Conservation (phyloP, 2,888 invertebrate genomes). For the Aplocera efformata region DNA sequence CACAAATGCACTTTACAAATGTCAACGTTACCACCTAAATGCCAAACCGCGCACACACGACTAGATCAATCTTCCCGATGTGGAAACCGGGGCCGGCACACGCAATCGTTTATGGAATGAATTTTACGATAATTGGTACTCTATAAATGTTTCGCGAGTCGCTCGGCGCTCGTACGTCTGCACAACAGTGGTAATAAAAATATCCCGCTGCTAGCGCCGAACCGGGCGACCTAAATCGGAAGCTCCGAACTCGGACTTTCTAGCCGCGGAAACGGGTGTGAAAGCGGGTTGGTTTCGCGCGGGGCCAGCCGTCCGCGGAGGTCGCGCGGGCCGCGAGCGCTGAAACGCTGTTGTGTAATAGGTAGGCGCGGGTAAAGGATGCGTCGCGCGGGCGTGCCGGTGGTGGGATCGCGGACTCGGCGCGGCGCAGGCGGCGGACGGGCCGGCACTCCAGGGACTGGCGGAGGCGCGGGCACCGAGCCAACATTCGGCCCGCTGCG, state of each 20-base stretch:
- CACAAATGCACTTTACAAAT: constrained; percentile 73
- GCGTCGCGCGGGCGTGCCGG: not conserved
- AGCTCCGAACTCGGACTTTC: constrained; percentile 51
- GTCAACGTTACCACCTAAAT: constrained; percentile 64
- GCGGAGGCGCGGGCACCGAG: constrained; percentile 62
- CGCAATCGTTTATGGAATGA: constrained; percentile 71
- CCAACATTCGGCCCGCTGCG: constrained; percentile 58
- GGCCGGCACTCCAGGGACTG: constrained; percentile 70
- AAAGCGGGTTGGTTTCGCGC: constrained; percentile 6
- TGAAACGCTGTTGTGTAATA: constrained; percentile 37
- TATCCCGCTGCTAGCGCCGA: constrained; percentile 74
- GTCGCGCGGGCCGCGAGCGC: constrained; percentile 14
- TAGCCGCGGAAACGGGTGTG: constrained; percentile 40
- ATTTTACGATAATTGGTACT: constrained; percentile 61
- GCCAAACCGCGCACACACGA: constrained; percentile 39
- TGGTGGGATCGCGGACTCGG: not conserved
- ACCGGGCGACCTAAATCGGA: constrained; percentile 78
- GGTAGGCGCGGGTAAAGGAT: constrained; percentile 6
- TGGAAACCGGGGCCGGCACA: constrained; percentile 41
- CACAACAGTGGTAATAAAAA: constrained; percentile 75
- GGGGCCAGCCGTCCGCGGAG: constrained; percentile 29
- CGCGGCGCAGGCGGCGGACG: constrained; percentile 60
- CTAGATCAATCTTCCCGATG: constrained; percentile 25
- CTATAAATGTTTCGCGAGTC: constrained; percentile 67
- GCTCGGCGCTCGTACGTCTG: constrained; percentile 66